Base-by-base conservation (phyloP, 2,113 vertebrate species). In the Noctilio leporinus region DNA sequence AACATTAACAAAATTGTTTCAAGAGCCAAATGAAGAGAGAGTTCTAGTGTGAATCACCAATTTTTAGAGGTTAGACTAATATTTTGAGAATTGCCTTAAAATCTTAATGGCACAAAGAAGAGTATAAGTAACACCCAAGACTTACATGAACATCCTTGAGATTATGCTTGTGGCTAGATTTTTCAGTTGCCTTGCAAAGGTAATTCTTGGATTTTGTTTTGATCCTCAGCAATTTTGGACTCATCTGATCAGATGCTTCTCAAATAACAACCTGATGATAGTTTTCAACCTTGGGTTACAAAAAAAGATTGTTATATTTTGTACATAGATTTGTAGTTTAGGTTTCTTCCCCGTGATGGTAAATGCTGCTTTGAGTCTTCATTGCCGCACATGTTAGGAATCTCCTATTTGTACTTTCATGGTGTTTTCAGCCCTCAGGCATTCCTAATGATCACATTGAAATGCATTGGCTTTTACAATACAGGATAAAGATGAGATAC, bases 221-320 rank as follows among this genome's bases (percentile, higher is more conserved):
- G 75, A 93, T 94, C 96, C 73, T 77, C 86, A 47, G 86, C 82
- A 94, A 70, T 96, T 95, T 96, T 86, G 53, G 78, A 91, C 95
- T 91, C n/a, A 93, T 86, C 24, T 91, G 88, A 91, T 94, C 94
- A 45, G 49, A 89, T 85, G 26, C 51, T 89, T 89, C 91, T n/a
- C 94, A n/a, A 96, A 89, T 91, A 94, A 78, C 95, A 83, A 70
- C 88, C 65, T 96, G 91, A 86, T 95, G 91, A 70, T 78, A 93
- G 77, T 73, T 95, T 95, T 94, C 95, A 78, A 73, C 65, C 49
- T 35, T 89, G 86, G 85, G 67, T 94, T 96, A 95, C 94, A 77
- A 64, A 62, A 90, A 76, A 81, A 67, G n/a, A 57, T 75, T 51
- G 57, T 55, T 92, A 0, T 78, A 57, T 73, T 47, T 19, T 89